phyloP scores from a whole-genome alignment of 1,140 invertebrate species.

The Heliothis virescens region DNA sequence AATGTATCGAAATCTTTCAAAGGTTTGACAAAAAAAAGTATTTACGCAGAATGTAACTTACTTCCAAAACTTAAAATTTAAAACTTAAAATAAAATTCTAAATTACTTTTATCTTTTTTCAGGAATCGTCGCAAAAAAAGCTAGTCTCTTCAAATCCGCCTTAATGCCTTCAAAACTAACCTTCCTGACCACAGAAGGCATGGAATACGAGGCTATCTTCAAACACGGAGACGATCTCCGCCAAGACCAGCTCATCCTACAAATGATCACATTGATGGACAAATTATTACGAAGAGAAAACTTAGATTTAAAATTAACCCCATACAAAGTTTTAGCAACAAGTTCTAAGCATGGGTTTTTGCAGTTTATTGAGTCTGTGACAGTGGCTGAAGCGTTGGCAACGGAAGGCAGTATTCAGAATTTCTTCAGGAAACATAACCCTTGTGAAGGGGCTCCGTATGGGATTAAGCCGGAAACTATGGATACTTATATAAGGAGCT shows the following conservation, averaged over 20 bases:
- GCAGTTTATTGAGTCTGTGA: slow-evolving; percentile 98
- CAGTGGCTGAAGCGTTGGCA: slow-evolving; percentile 96
- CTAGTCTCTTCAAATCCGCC: slow-evolving; percentile 98
- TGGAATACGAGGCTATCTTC: slow-evolving; percentile 98
- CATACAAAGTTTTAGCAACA: slow-evolving; percentile 97
- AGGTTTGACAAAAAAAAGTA: too few relatives aligned
- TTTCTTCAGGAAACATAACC: slow-evolving; percentile 96
- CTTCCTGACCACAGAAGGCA: slow-evolving; percentile 93
- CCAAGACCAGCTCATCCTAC: slow-evolving; percentile 99
- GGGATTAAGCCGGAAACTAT: slow-evolving; percentile 97
- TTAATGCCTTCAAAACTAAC: slow-evolving; percentile 99
- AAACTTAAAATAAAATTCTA: too few relatives aligned
- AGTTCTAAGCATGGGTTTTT: slow-evolving; percentile 98
- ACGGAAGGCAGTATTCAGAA: slow-evolving; percentile 95
- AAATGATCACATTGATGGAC: slow-evolving; percentile 99
- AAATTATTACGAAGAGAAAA: slow-evolving; percentile 97
- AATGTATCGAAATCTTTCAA: too few relatives aligned
- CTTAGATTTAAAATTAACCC: slow-evolving; percentile 97
- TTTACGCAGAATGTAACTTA: too few relatives aligned
- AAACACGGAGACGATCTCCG: slow-evolving; percentile 99
- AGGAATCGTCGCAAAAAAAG: slow-evolving; percentile 95
- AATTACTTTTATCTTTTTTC: background rate
- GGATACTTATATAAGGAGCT: slow-evolving; percentile 99
- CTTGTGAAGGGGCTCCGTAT: slow-evolving; percentile 94
- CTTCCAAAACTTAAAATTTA: too few relatives aligned